Evolutionary conservation across 2,888 invertebrate genomes (phyloP), one percentile per base, ranked within the genome.

Genomic region (Dicycla oo): DNA sequence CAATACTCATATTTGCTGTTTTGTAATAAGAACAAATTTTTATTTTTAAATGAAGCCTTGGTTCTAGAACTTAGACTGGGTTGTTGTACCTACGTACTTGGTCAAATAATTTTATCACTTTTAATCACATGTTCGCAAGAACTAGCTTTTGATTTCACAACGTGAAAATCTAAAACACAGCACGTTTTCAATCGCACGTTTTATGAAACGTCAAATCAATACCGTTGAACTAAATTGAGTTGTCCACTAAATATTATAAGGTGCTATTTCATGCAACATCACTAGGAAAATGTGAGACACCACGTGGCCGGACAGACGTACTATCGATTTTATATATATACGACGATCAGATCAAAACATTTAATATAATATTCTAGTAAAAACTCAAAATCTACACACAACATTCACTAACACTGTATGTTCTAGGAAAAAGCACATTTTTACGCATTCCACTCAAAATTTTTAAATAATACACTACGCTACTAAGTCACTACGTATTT

Each of bases 401-500:
- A 91, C 91, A 92, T 91, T 83, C 89, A 91, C 90, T 89, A 90
- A 78, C 79, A 88, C 88, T 88, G 84, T 74, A 71, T 73, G 60
- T 70, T 85, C 82, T 81, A 80, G 53, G 57, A 85, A 90, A 89
- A 90, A 85, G 79, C 83, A 81, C 85, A 38, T 7, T 66, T 74
- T 75, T 73, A 78, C 80, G 88, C 91, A 92, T 91, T 91, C 87
- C 90, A 89, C 88, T 83, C 77, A 74, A 81, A 85, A 79, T 84
- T 20, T 26, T 20, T 84, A 84, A 88, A 86, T 34, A 51, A 38
- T 49, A 88, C 89, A 91, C 85, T 88, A 91, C 89, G 90, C 81
- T 73, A 82, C 72, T 72, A 63, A 5, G 51, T 81, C 81, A 84
- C 89, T 88, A n/a, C n/a, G n/a, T n/a, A 91, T 89, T 91, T 89